A percentile compares a stretch with the other conserved stretches of the same genome.
These are phyloP conservation scores for Turdus rufiventris DNA, from an alignment of 2,113 vertebrate species.

Conservation along the genomic window DNA sequence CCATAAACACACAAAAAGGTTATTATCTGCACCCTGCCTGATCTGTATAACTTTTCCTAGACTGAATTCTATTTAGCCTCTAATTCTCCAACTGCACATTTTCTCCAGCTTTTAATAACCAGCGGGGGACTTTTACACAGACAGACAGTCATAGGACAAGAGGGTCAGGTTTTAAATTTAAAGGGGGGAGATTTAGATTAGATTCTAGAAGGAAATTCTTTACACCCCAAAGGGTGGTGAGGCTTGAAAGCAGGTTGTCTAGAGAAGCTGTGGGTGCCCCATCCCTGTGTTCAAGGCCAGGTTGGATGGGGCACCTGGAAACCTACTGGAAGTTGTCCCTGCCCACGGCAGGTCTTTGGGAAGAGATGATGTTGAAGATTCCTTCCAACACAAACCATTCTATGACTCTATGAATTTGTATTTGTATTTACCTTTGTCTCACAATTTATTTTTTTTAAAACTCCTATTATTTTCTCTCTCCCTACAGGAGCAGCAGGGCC, in stretches of 20 bases:
- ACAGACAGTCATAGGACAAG: background rate
- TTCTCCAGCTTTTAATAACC: background rate
- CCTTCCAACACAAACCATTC: background rate
- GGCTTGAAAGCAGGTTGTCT: background rate
- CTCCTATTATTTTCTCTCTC: background rate
- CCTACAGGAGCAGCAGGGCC: too few relatives aligned
- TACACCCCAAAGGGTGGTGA: background rate
- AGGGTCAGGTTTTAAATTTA: background rate
- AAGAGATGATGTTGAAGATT: background rate
- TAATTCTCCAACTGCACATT: background rate
- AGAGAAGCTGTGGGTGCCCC: background rate
- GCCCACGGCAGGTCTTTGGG: rapidly evolving
- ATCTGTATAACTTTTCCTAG: background rate
- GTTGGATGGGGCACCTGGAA: background rate
- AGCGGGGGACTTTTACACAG: background rate
- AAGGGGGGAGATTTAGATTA: background rate
- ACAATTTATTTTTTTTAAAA: too few relatives aligned
- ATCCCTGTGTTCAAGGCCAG: background rate
- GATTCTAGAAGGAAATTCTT: background rate
- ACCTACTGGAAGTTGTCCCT: background rate
- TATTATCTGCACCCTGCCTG: background rate
- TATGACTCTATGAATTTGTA: background rate
- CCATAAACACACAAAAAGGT: background rate
- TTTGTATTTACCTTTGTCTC: background rate
- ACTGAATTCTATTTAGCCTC: background rate